Base-by-base conservation (phyloP, 2,797 vertebrate genomes). In the Calcarius lapponicus region DNA sequence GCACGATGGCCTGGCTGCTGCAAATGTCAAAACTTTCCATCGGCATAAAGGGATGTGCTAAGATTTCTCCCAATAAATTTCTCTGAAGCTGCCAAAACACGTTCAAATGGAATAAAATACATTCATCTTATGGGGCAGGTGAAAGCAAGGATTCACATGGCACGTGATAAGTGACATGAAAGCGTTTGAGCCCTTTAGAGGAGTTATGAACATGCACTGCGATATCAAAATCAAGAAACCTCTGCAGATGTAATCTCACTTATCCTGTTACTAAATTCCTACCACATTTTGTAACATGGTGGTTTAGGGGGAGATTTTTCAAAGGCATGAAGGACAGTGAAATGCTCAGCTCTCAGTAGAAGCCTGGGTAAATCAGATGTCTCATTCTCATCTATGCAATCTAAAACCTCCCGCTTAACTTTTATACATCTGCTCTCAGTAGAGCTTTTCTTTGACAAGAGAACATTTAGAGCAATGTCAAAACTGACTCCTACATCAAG, bases 381-480 rank as follows among this genome's bases (percentile, higher is more conserved):
- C 91, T 96, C 80, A 17, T 69, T 91, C 90, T 84, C 92, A 92
- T 88, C 93, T 96, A 88, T 74, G 86, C 78, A 94, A 86, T 80
- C 92, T 64, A 93, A 96, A 94, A 95, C 71, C 88, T 96, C 70
- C 57, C 0, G 14, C 94, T 94, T 95, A 95, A 93, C 93, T 97
- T 95, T 88, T 71, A 79, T 84, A 90, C 60, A 82, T 90, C 86
- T 92, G 79, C 74, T 96, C 95, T 96, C 96, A 93, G 28, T 8
- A 96, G 94, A 93, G 88, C 80, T 86, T 95, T 96, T 94, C 88
- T 94, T 93, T 64, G 71, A 94, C 88, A 90, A 85, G 13, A 80
- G 91, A 93, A 88, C 94, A 95, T 90, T 96, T 92, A 94, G 54
- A 93, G 93, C 91, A 96, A 96, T 95, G 96, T 97, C 96, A 96